These are phyloP conservation scores for Acleris cristana DNA, from an alignment of 2,888 invertebrate species.

Conservation along the genomic window DNA sequence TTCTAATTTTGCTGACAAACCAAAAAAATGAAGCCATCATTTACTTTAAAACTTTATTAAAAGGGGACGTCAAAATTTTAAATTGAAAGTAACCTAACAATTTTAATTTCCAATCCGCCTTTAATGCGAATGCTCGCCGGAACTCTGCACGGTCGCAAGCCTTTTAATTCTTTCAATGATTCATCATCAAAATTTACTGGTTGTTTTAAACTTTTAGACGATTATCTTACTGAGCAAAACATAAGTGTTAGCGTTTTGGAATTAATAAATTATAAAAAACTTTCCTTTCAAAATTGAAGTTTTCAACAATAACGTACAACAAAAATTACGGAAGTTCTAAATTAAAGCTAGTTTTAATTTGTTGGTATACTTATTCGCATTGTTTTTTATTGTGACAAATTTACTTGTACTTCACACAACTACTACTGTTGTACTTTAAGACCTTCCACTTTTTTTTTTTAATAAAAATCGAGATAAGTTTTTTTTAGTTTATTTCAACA, in stretches of 20 bases:
- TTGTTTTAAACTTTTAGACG: conserved; percentile 58
- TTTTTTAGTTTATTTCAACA: background rate
- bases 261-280: too few species aligned
- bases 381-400: too few species aligned
- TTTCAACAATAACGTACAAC: too few species aligned
- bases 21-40: conserved; percentile 18
- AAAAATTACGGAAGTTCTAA: too few species aligned
- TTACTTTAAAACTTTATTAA: conserved; percentile 26
- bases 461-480: too few species aligned
- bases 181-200: conserved; percentile 73
- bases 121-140: conserved; percentile 47
- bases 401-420: too few species aligned
- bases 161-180: conserved; percentile 70
- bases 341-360: too few species aligned
- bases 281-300: too few species aligned
- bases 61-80: conserved; percentile 45
- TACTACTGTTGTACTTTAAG: too few species aligned
- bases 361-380: too few species aligned
- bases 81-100: conserved; percentile 39
- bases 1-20: conserved; percentile 4
- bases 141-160: conserved; percentile 59
- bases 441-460: too few species aligned
- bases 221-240: conserved; percentile 39
- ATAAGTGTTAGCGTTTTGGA: conserved; percentile 37
- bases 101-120: conserved; percentile 47